phyloP scores from a whole-genome alignment of 1,140 invertebrate species.

The Tetraneura akinire region DNA sequence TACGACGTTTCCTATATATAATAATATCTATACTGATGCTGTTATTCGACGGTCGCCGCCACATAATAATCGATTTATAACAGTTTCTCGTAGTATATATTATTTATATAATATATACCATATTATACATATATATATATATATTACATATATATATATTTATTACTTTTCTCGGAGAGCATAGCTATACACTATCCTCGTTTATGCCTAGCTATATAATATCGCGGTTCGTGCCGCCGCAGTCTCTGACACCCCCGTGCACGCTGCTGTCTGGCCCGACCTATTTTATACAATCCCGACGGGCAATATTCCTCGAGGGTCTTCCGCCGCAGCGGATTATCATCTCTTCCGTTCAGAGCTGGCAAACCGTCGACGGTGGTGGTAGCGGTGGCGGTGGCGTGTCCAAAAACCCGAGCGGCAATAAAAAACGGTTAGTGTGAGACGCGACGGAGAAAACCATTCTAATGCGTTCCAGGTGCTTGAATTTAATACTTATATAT shows the following conservation, averaged over 20 bases:
- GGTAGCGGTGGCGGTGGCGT: constrained; percentile 1
- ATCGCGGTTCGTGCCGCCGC: too few relatives aligned
- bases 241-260: not conserved
- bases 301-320: constrained; percentile 28
- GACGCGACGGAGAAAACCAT: constrained; percentile 37
- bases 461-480: constrained; percentile 50
- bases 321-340: constrained; percentile 26
- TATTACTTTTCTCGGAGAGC: not conserved
- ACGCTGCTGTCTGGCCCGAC: not conserved
- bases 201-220: too few relatives aligned
- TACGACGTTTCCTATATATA: not conserved
- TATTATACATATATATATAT: not conserved
- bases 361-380: too few relatives aligned
- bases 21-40: not conserved
- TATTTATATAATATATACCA: not conserved
- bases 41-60: constrained; percentile 15
- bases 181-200: not conserved
- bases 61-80: constrained; percentile 44
- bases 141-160: constrained; percentile 25
- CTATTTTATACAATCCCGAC: constrained; percentile 42
- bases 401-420: constrained; percentile 47
- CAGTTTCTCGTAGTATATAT: constrained; percentile 16
- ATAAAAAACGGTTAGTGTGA: constrained; percentile 48
- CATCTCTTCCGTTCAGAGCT: constrained; percentile 28
- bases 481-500: not conserved